These are phyloP conservation scores for Poeciliopsis turrubarensis DNA, from an alignment of 2,113 vertebrate species.

Conservation along the genomic window DNA sequence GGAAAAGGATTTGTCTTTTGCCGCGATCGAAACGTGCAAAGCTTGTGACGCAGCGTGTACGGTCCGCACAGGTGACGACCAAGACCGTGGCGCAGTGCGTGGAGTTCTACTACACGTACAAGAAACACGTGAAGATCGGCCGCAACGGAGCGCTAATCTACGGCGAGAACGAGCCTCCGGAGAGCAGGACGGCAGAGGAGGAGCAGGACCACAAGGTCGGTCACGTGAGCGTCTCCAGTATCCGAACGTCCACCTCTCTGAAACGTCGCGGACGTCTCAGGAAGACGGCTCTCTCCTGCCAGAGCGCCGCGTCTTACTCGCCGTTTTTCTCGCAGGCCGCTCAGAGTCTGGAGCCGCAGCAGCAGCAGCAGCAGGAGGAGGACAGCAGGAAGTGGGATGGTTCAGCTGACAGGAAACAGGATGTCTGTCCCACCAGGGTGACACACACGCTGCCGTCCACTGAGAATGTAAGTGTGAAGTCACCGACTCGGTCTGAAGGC, in stretches of 20 bases:
- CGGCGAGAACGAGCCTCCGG: conserved; percentile 84
- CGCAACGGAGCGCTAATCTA: conserved; percentile 90
- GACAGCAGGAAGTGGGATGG: conserved; percentile 83
- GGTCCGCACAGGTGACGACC: conserved; percentile 86
- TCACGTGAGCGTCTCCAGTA: background rate
- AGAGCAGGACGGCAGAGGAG: conserved; percentile 82
- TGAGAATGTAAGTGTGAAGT: conserved; percentile 82
- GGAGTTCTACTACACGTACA: conserved; percentile 98
- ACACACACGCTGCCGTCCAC: conserved; percentile 79
- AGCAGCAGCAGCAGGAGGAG: conserved; percentile 72
- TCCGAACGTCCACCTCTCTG: background rate
- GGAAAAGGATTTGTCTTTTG: no score
- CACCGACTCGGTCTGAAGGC: background rate
- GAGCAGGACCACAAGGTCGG: conserved; percentile 89
- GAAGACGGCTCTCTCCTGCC: background rate
- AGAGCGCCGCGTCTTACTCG: background rate
- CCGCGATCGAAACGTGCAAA: no score
- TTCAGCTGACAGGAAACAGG: conserved; percentile 81
- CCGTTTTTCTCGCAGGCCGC: conserved; percentile 61
- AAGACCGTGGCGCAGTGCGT: conserved; percentile 97
- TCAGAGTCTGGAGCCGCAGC: conserved; percentile 69
- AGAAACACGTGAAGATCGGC: conserved; percentile 96
- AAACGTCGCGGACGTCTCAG: background rate
- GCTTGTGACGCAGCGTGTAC: background rate
- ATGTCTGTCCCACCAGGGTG: conserved; percentile 62